A percentile compares a stretch with the other conserved stretches of the same genome.
Evolutionary conservation across 2,797 vertebrate species (phyloP).

Genomic region (Smutsia gigantea): DNA sequence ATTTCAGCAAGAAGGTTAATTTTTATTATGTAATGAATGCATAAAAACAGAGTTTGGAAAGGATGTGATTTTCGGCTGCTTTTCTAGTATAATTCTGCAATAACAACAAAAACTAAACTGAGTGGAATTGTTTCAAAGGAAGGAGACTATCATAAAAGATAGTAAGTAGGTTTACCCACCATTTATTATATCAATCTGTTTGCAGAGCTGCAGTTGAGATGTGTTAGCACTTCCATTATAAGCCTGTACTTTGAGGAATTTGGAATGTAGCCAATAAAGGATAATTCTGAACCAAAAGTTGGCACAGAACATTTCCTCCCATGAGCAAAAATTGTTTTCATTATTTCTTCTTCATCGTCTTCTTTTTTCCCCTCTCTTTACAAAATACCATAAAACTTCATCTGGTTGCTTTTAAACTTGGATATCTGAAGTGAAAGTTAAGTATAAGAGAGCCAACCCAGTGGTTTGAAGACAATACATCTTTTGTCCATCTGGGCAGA

Average conservation of each 20-base stretch:
- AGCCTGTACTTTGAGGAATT: slow-evolving; percentile 69
- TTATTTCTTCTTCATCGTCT: slow-evolving; percentile 77
- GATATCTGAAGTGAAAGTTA: slow-evolving; percentile 76
- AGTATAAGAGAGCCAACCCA: slow-evolving; percentile 65
- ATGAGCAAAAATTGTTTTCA: slow-evolving; percentile 79
- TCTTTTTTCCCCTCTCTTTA: background rate
- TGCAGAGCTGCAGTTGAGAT: slow-evolving; percentile 35
- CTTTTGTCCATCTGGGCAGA: slow-evolving; percentile 79
- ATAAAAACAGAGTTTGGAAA: slow-evolving; percentile 10
- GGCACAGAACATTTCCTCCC: slow-evolving; percentile 79
- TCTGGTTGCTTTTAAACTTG: slow-evolving; percentile 83
- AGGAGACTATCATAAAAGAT: slow-evolving; percentile 28
- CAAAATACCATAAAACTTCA: slow-evolving; percentile 80
- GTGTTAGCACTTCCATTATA: slow-evolving; percentile 74
- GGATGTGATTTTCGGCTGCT: background rate
- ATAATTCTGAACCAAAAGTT: slow-evolving; percentile 75
- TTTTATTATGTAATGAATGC: slow-evolving; percentile 38
- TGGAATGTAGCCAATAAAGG: slow-evolving; percentile 67
- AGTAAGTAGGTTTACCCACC: slow-evolving; percentile 23
- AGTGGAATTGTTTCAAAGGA: slow-evolving; percentile 16
- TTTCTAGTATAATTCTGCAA: slow-evolving; percentile 14
- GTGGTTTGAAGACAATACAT: slow-evolving; percentile 78
- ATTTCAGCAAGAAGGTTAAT: slow-evolving; percentile 38
- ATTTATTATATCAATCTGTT: slow-evolving; percentile 52
- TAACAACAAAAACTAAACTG: slow-evolving; percentile 26